Base-by-base conservation (phyloP, 2,113 vertebrate species). In the Dromaius novaehollandiae region DNA sequence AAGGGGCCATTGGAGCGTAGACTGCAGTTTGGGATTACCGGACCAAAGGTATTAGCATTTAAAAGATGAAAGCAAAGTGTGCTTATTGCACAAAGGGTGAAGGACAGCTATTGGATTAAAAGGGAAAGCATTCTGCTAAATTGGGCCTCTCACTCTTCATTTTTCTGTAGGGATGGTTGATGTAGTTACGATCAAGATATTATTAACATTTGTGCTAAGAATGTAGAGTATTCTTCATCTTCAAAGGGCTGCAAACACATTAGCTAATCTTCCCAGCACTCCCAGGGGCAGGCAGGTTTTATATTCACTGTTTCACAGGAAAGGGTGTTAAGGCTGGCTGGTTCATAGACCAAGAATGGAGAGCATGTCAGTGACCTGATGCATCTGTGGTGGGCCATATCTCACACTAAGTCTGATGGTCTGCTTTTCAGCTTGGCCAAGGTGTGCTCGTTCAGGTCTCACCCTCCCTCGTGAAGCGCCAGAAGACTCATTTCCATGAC, bases 401-500 rank as follows among this genome's bases (percentile, higher is more conserved):
- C 66, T 83, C 34, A 11, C 0, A 0, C 55, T 18, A 53, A 82
- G 34, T 42, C 44, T 82, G 0, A 0, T 69, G 88, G 22, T 86
- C 46, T 13, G 71, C 12, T 71, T 74, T 81, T 56, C 84, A 99
- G 99, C 98, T 99, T 63, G 99, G 98, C 61, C 99, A 99, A 94
- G 99, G 99, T 13, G 99, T 99, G 61, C 95, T 99, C 19, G 98
- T 99, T 28, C 99, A 99, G 96, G 98, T 99, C 7, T 99, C 99
- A 0, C 99, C 99, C 2, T 99, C 99, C 36, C 97, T 99, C 16
- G 98, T 99, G 90, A 99, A 99, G 89, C 98, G 99, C 60, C 99
- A 99, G 96, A 99, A 99, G 97, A 99, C 99, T 34, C 99, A 99
- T 92, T 99, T 99, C 97, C 99, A 99, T 13, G 99, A 99, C 93